Evolutionary conservation across 2,888 invertebrate species (phyloP).

Genomic region (Ecdyonurus torrentis): DNA sequence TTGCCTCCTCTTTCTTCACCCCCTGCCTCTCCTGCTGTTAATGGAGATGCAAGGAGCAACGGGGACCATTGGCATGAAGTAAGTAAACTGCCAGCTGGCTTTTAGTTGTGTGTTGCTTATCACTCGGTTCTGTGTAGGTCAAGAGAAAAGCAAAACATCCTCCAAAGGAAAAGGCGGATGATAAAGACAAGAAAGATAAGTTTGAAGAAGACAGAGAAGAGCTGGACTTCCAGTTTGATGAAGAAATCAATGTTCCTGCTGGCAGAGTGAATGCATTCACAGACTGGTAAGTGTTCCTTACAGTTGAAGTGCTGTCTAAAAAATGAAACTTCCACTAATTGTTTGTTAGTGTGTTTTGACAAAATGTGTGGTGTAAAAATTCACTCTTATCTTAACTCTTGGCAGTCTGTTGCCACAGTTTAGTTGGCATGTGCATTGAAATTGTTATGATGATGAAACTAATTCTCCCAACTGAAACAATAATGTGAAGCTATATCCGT

Average conservation of each 20-base stretch:
- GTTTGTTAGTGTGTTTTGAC: no score
- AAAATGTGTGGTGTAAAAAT: no score
- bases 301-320: no score
- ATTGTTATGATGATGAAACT: background rate
- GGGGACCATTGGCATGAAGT: slow-evolving; percentile 43
- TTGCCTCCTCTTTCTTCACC: background rate
- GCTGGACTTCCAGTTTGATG: slow-evolving; percentile 92
- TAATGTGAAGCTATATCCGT: background rate
- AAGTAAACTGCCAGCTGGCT: slow-evolving; percentile 15
- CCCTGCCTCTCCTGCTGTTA: background rate
- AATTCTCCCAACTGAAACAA: background rate
- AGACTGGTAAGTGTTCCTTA: slow-evolving; percentile 50
- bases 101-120: background rate
- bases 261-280: slow-evolving; percentile 71
- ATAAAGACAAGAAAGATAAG: slow-evolving; percentile 12
- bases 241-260: slow-evolving; percentile 71
- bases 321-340: no score
- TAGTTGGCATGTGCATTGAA: background rate
- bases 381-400: no score
- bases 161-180: slow-evolving; percentile 15
- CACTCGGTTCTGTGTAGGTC: slow-evolving; percentile 21
- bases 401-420: no score
- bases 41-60: slow-evolving; percentile 10
- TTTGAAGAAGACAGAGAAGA: slow-evolving; percentile 48
- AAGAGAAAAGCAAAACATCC: slow-evolving; percentile 26